Conservation (phyloP, 2,113 vertebrate species). For the Zapornia atra region DNA sequence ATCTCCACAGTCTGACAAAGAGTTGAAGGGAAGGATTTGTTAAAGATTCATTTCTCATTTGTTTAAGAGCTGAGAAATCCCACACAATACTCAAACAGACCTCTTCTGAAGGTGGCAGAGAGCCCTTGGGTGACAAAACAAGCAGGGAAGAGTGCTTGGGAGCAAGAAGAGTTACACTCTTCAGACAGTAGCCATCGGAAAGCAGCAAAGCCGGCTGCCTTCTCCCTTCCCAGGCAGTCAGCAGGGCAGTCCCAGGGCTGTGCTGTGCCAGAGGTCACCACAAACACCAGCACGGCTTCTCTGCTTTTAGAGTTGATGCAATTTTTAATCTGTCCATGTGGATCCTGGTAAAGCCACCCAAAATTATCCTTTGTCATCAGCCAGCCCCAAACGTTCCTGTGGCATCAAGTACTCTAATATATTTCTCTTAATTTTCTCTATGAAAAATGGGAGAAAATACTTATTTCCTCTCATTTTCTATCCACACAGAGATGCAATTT, state of each 20-base stretch:
- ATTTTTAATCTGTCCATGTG: not conserved
- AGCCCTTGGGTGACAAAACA: not conserved
- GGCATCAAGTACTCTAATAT: not conserved
- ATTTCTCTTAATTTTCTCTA: not conserved
- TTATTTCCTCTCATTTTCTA: not conserved
- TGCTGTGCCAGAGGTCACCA: not conserved
- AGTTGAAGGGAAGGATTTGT: constrained; percentile 20
- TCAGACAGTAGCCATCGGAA: not conserved
- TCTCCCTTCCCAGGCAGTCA: not conserved
- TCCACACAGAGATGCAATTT: not conserved
- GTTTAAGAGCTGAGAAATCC: constrained; percentile 4
- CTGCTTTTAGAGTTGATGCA: not conserved
- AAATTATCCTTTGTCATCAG: not conserved
- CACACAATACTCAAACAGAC: not conserved
- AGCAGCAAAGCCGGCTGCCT: not conserved
- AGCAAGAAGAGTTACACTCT: not conserved
- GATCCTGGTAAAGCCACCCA: not conserved
- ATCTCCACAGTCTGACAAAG: not conserved
- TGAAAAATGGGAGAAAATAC: not conserved
- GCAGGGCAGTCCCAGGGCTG: not conserved
- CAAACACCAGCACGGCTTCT: not conserved
- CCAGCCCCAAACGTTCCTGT: not conserved
- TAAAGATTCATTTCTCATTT: constrained; percentile 33
- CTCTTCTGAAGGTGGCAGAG: not conserved
- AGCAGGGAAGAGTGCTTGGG: not conserved